These are phyloP conservation scores for Poecile atricapillus DNA, from an alignment of 2,113 vertebrate genomes.

Conservation along the genomic window DNA sequence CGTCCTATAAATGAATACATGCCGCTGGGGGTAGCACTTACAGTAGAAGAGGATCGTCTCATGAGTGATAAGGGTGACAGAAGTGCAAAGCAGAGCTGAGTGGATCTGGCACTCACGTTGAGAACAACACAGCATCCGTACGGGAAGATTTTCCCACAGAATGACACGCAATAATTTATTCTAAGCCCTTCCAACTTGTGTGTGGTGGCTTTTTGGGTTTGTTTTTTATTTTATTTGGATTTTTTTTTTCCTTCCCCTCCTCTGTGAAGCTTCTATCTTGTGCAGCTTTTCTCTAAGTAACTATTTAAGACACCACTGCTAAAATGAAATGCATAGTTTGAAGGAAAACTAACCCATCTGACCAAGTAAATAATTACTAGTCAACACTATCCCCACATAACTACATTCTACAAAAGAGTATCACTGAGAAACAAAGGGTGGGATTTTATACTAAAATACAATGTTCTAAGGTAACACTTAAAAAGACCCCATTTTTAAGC, in stretches of 20 bases:
- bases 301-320: background rate
- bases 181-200: slow-evolving; percentile 38
- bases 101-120: slow-evolving; percentile 61
- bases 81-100: slow-evolving; percentile 49
- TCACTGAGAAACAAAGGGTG: background rate
- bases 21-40: slow-evolving; percentile 25
- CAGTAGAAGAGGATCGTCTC: slow-evolving; percentile 20
- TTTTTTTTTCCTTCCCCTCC: background rate
- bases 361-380: background rate
- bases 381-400: background rate
- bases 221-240: background rate
- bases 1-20: slow-evolving; percentile 24
- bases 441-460: background rate
- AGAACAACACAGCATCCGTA: background rate
- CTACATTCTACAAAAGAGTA: background rate
- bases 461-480: background rate
- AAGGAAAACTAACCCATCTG: background rate
- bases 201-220: background rate
- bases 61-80: slow-evolving; percentile 48
- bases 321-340: background rate
- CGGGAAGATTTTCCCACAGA: slow-evolving; percentile 30
- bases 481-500: background rate
- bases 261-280: slow-evolving; percentile 6
- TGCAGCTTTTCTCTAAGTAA: slow-evolving; percentile 35
- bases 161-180: slow-evolving; percentile 56